These are phyloP conservation scores for Melospiza georgiana DNA, from an alignment of 2,113 vertebrate species.

Conservation along the genomic window DNA sequence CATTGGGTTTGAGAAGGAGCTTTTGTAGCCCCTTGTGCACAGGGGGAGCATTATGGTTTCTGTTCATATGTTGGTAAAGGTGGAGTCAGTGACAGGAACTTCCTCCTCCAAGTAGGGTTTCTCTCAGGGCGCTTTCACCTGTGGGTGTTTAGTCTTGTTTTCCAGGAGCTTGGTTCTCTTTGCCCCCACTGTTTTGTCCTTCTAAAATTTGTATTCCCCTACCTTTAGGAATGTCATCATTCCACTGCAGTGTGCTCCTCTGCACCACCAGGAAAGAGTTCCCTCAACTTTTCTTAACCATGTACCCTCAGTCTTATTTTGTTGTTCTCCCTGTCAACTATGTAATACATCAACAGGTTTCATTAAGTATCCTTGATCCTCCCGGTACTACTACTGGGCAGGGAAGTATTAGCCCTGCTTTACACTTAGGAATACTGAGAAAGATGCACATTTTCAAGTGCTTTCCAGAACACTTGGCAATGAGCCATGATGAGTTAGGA, in stretches of 20 bases:
- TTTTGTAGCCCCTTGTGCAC: not conserved
- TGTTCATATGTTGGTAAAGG: not conserved
- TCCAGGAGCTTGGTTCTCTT: not conserved
- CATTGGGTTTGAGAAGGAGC: not conserved
- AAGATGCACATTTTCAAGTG: not conserved
- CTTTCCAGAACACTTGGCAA: conserved; percentile 22
- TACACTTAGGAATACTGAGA: not conserved
- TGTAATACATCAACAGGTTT: not conserved
- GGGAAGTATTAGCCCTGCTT: not conserved
- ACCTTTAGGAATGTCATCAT: not conserved
- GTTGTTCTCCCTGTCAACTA: not conserved
- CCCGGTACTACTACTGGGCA: not conserved
- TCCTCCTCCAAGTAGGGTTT: not conserved
- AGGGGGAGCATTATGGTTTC: not conserved
- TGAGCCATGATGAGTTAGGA: not conserved
- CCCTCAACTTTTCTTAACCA: not conserved
- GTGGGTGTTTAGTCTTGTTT: not conserved
- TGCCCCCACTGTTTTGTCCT: not conserved
- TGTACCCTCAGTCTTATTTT: not conserved
- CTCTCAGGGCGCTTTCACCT: not conserved
- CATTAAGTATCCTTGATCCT: not conserved
- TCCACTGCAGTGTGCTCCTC: not conserved
- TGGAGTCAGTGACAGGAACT: not conserved
- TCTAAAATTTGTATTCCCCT: not conserved
- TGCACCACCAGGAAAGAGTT: not conserved